Base-by-base conservation (phyloP, 1,140 invertebrate genomes). In the Dufourea novaeangliae region DNA sequence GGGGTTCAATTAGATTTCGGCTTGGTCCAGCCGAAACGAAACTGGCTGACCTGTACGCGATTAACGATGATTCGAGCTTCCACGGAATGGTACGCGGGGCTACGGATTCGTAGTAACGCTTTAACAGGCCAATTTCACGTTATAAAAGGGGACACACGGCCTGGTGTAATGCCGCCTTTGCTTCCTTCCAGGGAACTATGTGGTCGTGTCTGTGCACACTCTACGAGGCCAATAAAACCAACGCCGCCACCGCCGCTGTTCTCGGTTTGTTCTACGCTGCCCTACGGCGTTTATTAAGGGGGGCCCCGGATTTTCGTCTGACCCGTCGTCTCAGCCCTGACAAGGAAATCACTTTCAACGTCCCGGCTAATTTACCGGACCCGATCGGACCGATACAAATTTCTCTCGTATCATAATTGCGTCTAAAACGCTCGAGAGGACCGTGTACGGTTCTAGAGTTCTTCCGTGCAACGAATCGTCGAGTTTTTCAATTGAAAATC, bases 61-160 rank as follows among this genome's bases (percentile, higher is more conserved):
- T 78, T 73, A 83, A 56, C 59, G 37, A 78, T 63, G 59, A 78
- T 69, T 78, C 68, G 41, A 62, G 70, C 46, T 83, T 83, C 76
- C 75, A 84, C 71, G 81, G 76, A 84, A 83, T 62, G 61, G 52
- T 64, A 69, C 77, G 56, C 62, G 62, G 54, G 22, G 52, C 75
- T 63, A 77, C 77, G 69, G 72, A 82, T 86, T 85, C 83, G 84
- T 82, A 79, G 82, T 88, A 88, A 88, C 83, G 79, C 79, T 80
- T 89, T 88, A 88, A 89, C 86, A 87, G 79, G 86, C 88, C 86
- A 89, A 88, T 89, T 88, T 88, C 84, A 76, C 72, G 70, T 78
- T 87, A 88, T 88, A 89, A 88, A 89, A 78, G 41, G 56, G 72
- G n/a, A n/a, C n/a, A n/a, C n/a, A 80, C 56, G 59, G 20, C 46